Conservation (phyloP, 2,113 vertebrate genomes). For the Heteronetta atricapilla region DNA sequence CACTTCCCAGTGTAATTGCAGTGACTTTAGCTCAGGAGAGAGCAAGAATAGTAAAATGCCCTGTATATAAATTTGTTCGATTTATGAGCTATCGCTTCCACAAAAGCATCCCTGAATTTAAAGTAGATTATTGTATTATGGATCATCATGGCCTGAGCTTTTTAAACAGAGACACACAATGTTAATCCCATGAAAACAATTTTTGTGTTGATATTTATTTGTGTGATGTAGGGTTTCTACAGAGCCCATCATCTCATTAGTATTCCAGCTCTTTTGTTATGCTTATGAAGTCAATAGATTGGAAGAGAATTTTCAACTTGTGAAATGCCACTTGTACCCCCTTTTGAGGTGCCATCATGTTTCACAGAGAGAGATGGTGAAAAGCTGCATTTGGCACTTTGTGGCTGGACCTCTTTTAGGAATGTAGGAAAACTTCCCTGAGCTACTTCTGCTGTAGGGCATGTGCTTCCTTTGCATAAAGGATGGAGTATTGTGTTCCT, state of each 20-base stretch:
- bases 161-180: background rate
- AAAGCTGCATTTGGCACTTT: background rate
- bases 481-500: too few species aligned
- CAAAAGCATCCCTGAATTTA: background rate
- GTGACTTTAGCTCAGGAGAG: background rate
- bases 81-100: background rate
- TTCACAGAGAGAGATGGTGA: background rate
- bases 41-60: background rate
- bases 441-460: background rate
- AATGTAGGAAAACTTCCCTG: background rate
- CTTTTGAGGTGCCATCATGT: background rate
- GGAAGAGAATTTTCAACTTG: background rate
- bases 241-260: background rate
- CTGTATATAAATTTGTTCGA: background rate
- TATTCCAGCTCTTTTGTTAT: background rate
- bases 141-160: background rate
- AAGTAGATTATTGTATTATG: background rate
- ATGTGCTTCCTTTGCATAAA: background rate
- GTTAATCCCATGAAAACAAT: background rate
- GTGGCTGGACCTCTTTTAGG: background rate
- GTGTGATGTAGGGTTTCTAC: background rate
- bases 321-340: background rate
- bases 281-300: background rate
- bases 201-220: background rate
- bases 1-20: background rate